Evolutionary conservation across 2,113 vertebrate species (phyloP).

Genomic region (Limanda limanda): DNA sequence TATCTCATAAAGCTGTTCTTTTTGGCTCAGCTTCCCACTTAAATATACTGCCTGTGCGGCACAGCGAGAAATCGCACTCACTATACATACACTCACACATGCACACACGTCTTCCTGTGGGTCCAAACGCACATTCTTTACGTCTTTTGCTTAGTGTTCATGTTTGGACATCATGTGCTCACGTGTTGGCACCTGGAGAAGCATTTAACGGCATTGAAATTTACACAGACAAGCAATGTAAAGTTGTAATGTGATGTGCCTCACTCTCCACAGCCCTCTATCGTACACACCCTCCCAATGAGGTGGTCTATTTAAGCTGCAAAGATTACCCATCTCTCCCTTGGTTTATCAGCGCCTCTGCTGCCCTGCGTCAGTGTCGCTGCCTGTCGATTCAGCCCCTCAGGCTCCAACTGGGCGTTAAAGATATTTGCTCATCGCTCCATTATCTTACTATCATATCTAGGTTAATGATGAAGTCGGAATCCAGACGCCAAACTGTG

Average conservation of each 20-base stretch:
- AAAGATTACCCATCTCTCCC: too few relatives aligned
- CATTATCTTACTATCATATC: background rate
- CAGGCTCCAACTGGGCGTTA: too few relatives aligned
- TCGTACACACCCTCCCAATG: background rate
- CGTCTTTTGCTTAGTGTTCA: constrained; percentile 9
- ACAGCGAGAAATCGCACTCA: constrained; percentile 20
- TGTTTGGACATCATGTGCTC: constrained; percentile 12
- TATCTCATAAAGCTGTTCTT: constrained; percentile 31
- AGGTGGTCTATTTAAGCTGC: too few relatives aligned
- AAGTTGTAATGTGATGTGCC: background rate
- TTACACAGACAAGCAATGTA: constrained; percentile 15
- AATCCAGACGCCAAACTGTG: background rate
- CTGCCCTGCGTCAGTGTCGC: too few relatives aligned
- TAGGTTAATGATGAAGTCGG: background rate
- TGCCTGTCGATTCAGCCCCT: too few relatives aligned
- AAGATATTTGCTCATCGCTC: too few relatives aligned
- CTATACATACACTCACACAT: background rate
- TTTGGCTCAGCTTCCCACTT: constrained; percentile 44
- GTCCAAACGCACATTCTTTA: background rate
- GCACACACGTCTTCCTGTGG: background rate
- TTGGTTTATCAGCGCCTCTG: too few relatives aligned
- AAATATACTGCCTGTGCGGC: constrained; percentile 30
- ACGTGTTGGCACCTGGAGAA: constrained; percentile 30
- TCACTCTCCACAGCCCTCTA: background rate
- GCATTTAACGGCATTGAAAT: constrained; percentile 36